Percentiles rank a stretch among this genome's conserved stretches.
Evolutionary conservation across 2,113 vertebrate species (phyloP).

Genomic region (Microtus montanus): DNA sequence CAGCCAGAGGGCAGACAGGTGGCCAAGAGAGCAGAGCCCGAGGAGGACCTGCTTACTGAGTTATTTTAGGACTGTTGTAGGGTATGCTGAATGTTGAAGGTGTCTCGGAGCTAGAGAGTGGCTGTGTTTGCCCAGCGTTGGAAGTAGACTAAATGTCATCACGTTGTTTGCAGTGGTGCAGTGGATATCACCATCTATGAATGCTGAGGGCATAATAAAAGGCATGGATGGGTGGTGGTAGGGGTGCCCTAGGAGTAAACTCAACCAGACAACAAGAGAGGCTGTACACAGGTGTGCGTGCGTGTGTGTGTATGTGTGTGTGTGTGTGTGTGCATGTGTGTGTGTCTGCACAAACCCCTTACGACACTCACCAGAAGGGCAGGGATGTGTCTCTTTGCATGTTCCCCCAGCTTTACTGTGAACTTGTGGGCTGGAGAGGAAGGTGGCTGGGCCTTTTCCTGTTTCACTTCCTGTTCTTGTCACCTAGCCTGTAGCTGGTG

Average conservation of each 20-base stretch:
- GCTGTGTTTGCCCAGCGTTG: background rate
- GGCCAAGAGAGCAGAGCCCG: accelerated
- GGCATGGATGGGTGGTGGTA: background rate
- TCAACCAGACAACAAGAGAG: background rate
- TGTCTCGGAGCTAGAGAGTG: background rate
- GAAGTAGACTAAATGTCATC: background rate
- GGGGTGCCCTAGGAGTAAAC: background rate
- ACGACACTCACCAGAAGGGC: background rate
- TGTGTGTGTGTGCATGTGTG: too few relatives aligned
- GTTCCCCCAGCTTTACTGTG: background rate
- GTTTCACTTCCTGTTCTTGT: background rate
- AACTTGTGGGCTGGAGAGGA: background rate
- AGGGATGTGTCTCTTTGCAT: background rate
- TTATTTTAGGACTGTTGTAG: background rate
- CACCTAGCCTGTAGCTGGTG: background rate
- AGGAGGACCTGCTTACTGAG: background rate
- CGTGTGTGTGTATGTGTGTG: background rate
- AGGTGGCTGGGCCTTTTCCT: accelerated
- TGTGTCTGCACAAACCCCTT: background rate
- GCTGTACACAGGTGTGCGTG: background rate
- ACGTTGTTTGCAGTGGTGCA: background rate
- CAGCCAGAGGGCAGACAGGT: background rate
- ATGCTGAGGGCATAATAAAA: background rate
- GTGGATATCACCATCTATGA: background rate
- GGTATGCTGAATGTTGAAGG: background rate